Evolutionary conservation across 2,888 invertebrate genomes (phyloP), one percentile per base, ranked within the genome.

Genomic region (Parnassius glacialis): DNA sequence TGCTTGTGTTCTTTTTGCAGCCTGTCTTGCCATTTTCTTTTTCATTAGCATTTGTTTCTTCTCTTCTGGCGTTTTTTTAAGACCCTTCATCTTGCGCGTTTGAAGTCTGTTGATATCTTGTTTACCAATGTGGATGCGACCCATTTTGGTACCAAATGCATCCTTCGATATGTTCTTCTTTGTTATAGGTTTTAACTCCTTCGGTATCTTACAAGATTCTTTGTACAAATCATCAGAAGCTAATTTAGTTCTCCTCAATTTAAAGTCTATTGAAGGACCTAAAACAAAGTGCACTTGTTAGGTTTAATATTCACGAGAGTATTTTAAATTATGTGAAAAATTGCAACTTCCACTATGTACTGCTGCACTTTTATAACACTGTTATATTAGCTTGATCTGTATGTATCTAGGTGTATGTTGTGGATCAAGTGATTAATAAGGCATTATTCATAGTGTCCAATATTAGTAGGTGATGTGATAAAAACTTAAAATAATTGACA

Each of bases 141-240:
- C 99, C 76, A 97, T 93, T 73, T 95, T 97, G 10, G 96, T 96
- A 60, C 99, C 99, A 76, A 99, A 94, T 3, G 93, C 94, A 90
- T 99, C 97, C 59, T 93, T 93, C 1, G 95, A 94, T 62, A 98
- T 93, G 81, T 99, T 99, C 93, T 99, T 99, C 92, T 96, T 96
- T 76, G 96, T 96, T 69, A 95, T 95, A 0, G 93, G 92, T 90
- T 94, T 96, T 9, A 96, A 87, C 82, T 95, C 94, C 77, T 94
- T 95, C 1, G 97, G 97, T 82, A 95, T 94, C 69, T 93, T 95
- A 78, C 96, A 95, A 0, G 97, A 94, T 75, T 95, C 93, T 76
- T 96, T 97, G 87, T 95, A 96, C 12, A 99, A 91, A 83, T 98
- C 97, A 69, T 96, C 96, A 0, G 97, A 96, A 0, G 98, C 98